Evolutionary conservation across 2,888 invertebrate species (phyloP).

Genomic region (Tachystola acroxantha): DNA sequence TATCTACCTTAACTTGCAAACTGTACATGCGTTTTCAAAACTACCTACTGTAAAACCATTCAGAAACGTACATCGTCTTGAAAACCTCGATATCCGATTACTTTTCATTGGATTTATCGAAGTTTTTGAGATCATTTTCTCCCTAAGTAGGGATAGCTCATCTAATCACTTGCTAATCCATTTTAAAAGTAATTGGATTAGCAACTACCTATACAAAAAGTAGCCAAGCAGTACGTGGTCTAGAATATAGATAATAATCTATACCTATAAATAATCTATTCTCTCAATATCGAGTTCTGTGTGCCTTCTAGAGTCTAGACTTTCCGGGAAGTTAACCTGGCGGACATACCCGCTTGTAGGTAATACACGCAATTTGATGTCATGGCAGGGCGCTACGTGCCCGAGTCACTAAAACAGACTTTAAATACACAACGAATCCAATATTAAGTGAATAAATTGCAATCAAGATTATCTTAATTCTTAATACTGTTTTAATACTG

Average conservation of each 20-base stretch:
- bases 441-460: too few species aligned
- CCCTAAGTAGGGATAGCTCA: conserved; percentile 12
- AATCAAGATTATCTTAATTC: too few species aligned
- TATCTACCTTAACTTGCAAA: conserved; percentile 24
- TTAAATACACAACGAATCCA: too few species aligned
- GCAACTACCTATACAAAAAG: conserved; percentile 38
- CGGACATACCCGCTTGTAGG: too few species aligned
- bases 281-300: conserved; percentile 54
- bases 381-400: too few species aligned
- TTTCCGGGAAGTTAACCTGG: too few species aligned
- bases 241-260: conserved; percentile 30
- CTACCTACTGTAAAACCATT: conserved; percentile 23
- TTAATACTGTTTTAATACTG: too few species aligned
- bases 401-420: too few species aligned
- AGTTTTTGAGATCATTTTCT: conserved; percentile 27
- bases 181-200: conserved; percentile 25
- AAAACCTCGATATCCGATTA: conserved; percentile 21
- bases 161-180: conserved; percentile 29
- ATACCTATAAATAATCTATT: conserved; percentile 30
- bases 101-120: conserved; percentile 17
- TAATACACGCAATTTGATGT: too few species aligned
- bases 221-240: conserved; percentile 38
- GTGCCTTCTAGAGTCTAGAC: conserved; percentile 25
- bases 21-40: conserved; percentile 18
- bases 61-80: conserved; percentile 36